These are phyloP conservation scores for Macrobrachium rosenbergii DNA, from an alignment of 1,140 invertebrate species.

Conservation along the genomic window DNA sequence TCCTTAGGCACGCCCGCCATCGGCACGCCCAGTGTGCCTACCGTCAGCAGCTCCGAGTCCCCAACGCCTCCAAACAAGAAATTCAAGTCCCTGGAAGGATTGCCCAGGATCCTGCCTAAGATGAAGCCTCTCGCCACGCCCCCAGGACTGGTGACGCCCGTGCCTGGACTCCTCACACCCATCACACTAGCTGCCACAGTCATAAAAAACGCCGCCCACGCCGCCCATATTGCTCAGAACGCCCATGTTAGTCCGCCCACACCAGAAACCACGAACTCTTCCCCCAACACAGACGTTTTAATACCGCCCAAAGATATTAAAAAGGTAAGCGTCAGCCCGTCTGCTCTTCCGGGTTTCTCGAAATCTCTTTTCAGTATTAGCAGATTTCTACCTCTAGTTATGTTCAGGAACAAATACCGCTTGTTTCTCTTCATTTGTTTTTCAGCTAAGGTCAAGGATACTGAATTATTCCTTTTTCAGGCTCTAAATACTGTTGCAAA, in stretches of 20 bases:
- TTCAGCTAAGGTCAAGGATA: no score
- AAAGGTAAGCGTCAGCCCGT: slow-evolving; percentile 47
- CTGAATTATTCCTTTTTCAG: no score
- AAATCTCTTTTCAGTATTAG: no score
- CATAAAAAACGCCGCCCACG: slow-evolving; percentile 64
- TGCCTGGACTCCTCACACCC: slow-evolving; percentile 65
- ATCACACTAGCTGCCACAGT: slow-evolving; percentile 66
- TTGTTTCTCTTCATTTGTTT: no score
- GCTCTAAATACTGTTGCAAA: no score
- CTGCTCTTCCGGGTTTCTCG: not conserved
- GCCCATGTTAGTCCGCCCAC: slow-evolving; percentile 61
- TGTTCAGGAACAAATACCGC: no score
- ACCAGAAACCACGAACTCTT: slow-evolving; percentile 62
- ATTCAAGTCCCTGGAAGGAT: slow-evolving; percentile 59
- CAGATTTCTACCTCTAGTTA: no score
- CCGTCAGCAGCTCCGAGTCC: slow-evolving; percentile 50
- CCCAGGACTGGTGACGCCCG: slow-evolving; percentile 59
- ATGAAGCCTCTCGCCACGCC: slow-evolving; percentile 61
- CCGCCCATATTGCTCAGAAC: slow-evolving; percentile 60
- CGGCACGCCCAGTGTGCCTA: slow-evolving; percentile 34
- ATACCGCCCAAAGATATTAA: slow-evolving; percentile 62
- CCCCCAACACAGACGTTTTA: slow-evolving; percentile 43
- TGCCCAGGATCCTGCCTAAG: slow-evolving; percentile 65
- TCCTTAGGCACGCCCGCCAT: slow-evolving; percentile 31
- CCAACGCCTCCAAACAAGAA: slow-evolving; percentile 60